Percentiles rank a stretch among this genome's conserved stretches.
These are phyloP conservation scores for Trimorus sp. DNA, from an alignment of 2,888 invertebrate species.

Conservation along the genomic window DNA sequence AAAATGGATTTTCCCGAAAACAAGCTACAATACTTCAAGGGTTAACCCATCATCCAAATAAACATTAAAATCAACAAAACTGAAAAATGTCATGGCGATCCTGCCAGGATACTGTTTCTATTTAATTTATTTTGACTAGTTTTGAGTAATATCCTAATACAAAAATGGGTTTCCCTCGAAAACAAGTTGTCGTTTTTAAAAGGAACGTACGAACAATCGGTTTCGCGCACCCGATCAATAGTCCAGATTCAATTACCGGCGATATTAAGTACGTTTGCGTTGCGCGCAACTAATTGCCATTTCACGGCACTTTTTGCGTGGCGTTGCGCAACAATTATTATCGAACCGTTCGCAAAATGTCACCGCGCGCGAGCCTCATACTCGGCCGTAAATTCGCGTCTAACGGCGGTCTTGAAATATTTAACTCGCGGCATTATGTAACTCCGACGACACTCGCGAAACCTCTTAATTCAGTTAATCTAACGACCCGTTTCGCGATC, in stretches of 20 bases:
- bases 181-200: too few relatives aligned
- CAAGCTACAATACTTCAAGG: too few relatives aligned
- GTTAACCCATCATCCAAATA: too few relatives aligned
- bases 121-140: background rate
- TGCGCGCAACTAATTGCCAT: slow-evolving; percentile 33
- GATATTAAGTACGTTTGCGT: slow-evolving; percentile 36
- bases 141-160: background rate
- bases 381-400: slow-evolving; percentile 43
- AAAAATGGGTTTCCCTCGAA: too few relatives aligned
- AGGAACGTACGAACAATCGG: slow-evolving; percentile 12
- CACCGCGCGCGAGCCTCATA: slow-evolving; percentile 22
- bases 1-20: too few relatives aligned
- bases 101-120: too few relatives aligned
- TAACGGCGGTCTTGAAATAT: slow-evolving; percentile 49
- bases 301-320: slow-evolving; percentile 18
- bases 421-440: slow-evolving; percentile 40
- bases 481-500: slow-evolving; percentile 21
- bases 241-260: slow-evolving; percentile 45
- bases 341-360: slow-evolving; percentile 29
- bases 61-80: too few relatives aligned
- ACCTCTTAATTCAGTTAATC: slow-evolving; percentile 35
- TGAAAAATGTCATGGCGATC: too few relatives aligned
- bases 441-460: slow-evolving; percentile 35
- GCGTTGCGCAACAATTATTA: slow-evolving; percentile 32
- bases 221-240: slow-evolving; percentile 31